phyloP scores from a whole-genome alignment of 35 echinoderm and acorn worm genomes.

The Apostichopus japonicus region DNA sequence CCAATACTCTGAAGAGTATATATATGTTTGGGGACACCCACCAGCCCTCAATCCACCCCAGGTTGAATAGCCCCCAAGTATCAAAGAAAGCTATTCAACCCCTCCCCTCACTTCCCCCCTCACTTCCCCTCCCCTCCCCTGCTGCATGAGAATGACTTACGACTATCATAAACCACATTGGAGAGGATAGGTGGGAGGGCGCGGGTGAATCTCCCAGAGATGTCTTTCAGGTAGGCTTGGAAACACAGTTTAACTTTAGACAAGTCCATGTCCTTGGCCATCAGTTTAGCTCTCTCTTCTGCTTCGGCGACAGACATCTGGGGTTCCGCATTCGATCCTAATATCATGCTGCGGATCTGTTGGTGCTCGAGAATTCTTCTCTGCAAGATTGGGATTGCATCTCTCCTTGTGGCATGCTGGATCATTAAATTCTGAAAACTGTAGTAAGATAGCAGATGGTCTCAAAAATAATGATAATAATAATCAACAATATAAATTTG shows the following conservation, averaged over 20 bases:
- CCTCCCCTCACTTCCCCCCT: too few species aligned
- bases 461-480: neutral
- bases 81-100: too few species aligned
- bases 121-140: too few species aligned
- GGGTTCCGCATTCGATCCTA: constrained; percentile 5
- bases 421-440: constrained; percentile 96
- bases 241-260: constrained; percentile 74
- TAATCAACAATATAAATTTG: too few species aligned
- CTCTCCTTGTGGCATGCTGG: constrained; percentile 86
- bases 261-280: constrained; percentile 78
- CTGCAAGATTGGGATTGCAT: constrained; percentile 74
- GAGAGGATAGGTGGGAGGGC: constrained; percentile 66
- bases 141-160: constrained; percentile 51
- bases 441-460: neutral
- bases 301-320: constrained; percentile 48
- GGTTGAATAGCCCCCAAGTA: too few species aligned
- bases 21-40: too few species aligned
- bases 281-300: constrained; percentile 30
- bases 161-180: constrained; percentile 62
- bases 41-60: too few species aligned
- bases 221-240: constrained; percentile 68
- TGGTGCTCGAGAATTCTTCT: constrained; percentile 78
- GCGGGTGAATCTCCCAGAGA: constrained; percentile 42
- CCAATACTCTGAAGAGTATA: too few species aligned
- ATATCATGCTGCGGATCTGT: constrained; percentile 46